Percentiles rank a stretch among this genome's conserved stretches.
Evolutionary conservation across 2,888 invertebrate species (phyloP).

Genomic region (Kuschelorhynchus macadamiae): DNA sequence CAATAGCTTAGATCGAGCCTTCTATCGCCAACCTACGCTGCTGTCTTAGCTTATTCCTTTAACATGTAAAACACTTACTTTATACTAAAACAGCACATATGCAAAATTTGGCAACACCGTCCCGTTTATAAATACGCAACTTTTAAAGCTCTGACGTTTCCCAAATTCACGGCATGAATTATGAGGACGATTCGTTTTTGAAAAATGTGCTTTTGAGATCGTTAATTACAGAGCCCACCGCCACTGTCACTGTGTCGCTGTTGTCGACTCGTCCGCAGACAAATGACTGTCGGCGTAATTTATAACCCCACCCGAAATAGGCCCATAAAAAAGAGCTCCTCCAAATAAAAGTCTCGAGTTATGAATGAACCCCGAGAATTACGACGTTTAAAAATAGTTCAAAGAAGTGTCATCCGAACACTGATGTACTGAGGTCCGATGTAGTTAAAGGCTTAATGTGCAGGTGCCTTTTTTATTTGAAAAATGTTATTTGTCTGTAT

Average conservation of each 20-base stretch:
- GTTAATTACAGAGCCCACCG: slow-evolving; percentile 69
- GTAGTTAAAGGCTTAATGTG: not conserved
- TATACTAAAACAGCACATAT: no score
- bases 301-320: slow-evolving; percentile 55
- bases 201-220: slow-evolving; percentile 69
- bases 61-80: no score
- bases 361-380: slow-evolving; percentile 15
- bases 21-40: no score
- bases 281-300: slow-evolving; percentile 68
- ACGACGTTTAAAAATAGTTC: not conserved
- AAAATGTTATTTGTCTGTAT: no score
- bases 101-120: slow-evolving; percentile 43
- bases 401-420: not conserved
- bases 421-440: not conserved
- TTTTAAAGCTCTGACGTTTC: slow-evolving; percentile 64
- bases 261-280: slow-evolving; percentile 66
- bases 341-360: slow-evolving; percentile 16
- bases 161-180: slow-evolving; percentile 67
- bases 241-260: slow-evolving; percentile 67
- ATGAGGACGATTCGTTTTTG: slow-evolving; percentile 66
- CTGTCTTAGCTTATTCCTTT: no score
- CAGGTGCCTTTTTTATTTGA: no score
- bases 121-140: slow-evolving; percentile 58
- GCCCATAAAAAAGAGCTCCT: slow-evolving; percentile 30
- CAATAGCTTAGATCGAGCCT: no score